Base-by-base conservation (phyloP, 2,113 vertebrate genomes). In the Hipposideros armiger region DNA sequence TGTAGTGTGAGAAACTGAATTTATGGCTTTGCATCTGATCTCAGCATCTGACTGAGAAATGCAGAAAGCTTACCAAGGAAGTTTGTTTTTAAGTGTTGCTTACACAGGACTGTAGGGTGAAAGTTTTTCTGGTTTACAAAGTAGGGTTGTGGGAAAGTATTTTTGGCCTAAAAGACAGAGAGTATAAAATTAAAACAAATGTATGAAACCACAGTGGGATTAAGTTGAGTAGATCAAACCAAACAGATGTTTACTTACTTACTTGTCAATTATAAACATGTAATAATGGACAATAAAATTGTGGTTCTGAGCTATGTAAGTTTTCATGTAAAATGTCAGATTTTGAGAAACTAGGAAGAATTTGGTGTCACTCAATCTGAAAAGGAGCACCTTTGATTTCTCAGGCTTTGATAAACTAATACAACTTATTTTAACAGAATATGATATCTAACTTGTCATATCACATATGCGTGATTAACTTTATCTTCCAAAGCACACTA, bases 401-500 rank as follows among this genome's bases (percentile, higher is more conserved):
- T 70, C 26, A n/a, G 26, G 2, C 20, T 81, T 60, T 82, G 40
- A 70, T 67, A 36, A 80, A 86, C 19, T 77, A 69, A 67, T 87
- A 60, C 11, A 76, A 88, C 13, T 95, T 24, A 50, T 24, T 90
- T 91, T 76, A 86, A 94, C 20, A 78, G 62, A 82, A 16, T 60
- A 40, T 47, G 32, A 30, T 77, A 56, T 92, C 7, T 69, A 64
- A 64, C 17, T 78, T 92, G 45, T 89, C 90, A 64, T 72, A 77
- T 96, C n/a, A 84, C 9, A 22, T 42, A 72, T 54, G 28, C 47
- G 24, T 69, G 77, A 82, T 85, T 97, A 80, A 78, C 60, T 93
- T 95, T 97, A n/a, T 30, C 47, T 96, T 97, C 13, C 20, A 62
- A 81, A 76, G 56, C 30, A 88, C 14, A 58, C 56, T 77, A 76